Evolutionary conservation across 2,797 vertebrate genomes (phyloP).

Genomic region (Salmo trutta): DNA sequence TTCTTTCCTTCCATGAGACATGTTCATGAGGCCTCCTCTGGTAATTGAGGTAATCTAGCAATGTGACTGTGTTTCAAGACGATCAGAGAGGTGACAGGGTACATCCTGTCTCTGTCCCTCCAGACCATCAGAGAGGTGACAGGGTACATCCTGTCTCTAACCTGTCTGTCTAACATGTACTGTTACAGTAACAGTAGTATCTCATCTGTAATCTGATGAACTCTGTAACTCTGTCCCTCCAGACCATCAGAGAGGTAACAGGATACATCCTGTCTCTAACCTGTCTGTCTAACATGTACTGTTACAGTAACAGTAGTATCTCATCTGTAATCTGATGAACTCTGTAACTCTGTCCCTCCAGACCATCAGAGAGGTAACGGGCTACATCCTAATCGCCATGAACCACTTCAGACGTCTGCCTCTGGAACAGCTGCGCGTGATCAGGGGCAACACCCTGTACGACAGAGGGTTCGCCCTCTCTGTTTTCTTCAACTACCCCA

Average conservation of each 20-base stretch:
- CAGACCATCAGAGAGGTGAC: too few species aligned
- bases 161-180: background rate
- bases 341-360: conserved; percentile 51
- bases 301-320: conserved; percentile 65
- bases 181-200: conserved; percentile 60
- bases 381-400: conserved; percentile 93
- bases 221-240: conserved; percentile 24
- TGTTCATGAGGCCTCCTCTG: background rate
- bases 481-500: conserved; percentile 88
- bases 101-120: too few species aligned
- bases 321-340: conserved; percentile 61
- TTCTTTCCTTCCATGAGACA: background rate
- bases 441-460: conserved; percentile 88
- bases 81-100: too few species aligned
- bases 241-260: conserved; percentile 95
- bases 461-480: conserved; percentile 89
- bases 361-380: conserved; percentile 95
- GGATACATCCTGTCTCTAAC: conserved; percentile 83
- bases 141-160: background rate
- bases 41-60: background rate
- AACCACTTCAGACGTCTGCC: conserved; percentile 88
- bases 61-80: background rate
- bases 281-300: background rate
- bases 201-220: conserved; percentile 66
- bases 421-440: conserved; percentile 85